These are phyloP conservation scores for Andinoacara biseriatus DNA, from an alignment of 2,113 vertebrate genomes.

Conservation along the genomic window DNA sequence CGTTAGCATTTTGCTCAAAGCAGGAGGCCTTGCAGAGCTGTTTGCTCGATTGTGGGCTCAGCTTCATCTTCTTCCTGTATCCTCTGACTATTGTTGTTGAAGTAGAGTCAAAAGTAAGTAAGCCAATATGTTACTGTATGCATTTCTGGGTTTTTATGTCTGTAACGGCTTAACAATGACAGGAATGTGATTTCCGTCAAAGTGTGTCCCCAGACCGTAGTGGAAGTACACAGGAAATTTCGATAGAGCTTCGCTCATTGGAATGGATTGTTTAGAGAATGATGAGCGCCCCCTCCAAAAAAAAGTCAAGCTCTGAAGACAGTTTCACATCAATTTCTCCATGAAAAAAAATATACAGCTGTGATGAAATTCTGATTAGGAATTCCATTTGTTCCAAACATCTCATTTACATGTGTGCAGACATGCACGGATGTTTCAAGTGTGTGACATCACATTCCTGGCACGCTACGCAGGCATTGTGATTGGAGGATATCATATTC, in stretches of 20 bases:
- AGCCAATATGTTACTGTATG: slow-evolving; percentile 1
- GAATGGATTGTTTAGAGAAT: slow-evolving; percentile 26
- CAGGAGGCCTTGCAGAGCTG: neutral
- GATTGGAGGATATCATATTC: slow-evolving; percentile 52
- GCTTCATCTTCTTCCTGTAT: slow-evolving; percentile 10
- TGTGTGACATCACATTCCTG: slow-evolving; percentile 49
- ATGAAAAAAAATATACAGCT: neutral
- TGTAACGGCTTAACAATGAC: slow-evolving; percentile 45
- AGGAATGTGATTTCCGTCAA: slow-evolving; percentile 51
- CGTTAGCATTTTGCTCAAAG: neutral
- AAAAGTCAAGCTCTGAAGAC: neutral
- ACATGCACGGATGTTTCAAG: slow-evolving; percentile 43
- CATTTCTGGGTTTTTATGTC: neutral
- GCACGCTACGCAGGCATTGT: slow-evolving; percentile 38
- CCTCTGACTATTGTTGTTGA: slow-evolving; percentile 43
- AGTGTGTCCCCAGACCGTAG: slow-evolving; percentile 27
- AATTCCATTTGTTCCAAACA: neutral
- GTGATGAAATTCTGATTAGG: neutral
- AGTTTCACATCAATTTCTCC: slow-evolving; percentile 7
- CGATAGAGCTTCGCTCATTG: neutral
- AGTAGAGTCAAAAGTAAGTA: slow-evolving; percentile 12
- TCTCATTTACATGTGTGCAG: neutral
- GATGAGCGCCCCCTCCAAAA: neutral
- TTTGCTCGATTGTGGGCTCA: neutral
- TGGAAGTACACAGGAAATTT: slow-evolving; percentile 36